Percentiles rank a stretch among this genome's conserved stretches.
Conservation (phyloP, 2,797 vertebrate genomes). For the Prunella strophiata region DNA sequence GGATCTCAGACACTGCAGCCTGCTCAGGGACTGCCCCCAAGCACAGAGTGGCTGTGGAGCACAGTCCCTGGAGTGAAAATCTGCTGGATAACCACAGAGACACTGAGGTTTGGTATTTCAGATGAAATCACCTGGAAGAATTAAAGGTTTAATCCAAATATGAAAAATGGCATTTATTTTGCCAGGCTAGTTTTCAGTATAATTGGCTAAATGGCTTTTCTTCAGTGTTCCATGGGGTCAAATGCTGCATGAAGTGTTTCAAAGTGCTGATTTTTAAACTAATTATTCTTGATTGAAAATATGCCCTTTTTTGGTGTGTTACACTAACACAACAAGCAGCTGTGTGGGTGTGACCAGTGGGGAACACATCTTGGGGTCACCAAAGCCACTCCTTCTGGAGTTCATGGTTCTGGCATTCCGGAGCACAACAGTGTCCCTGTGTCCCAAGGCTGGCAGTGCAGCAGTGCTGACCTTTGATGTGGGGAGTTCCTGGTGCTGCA, state of each 20-base stretch:
- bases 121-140: background rate
- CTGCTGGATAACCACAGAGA: background rate
- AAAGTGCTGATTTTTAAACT: background rate
- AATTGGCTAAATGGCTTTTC: background rate
- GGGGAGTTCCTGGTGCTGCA: background rate
- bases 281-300: background rate
- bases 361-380: background rate
- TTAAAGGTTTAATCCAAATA: background rate
- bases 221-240: background rate
- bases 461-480: background rate
- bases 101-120: background rate
- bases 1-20: background rate
- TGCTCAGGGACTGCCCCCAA: background rate
- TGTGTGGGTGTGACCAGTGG: accelerated
- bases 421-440: background rate
- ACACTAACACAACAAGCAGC: background rate
- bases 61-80: accelerated
- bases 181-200: background rate
- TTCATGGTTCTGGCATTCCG: accelerated
- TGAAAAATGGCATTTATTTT: background rate
- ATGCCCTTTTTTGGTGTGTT: background rate
- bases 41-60: no score
- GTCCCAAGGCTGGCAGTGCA: background rate
- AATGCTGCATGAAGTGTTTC: background rate
- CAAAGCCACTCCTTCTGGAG: background rate